Evolutionary conservation across 2,888 invertebrate genomes (phyloP), one percentile per base, ranked within the genome.

Genomic region (Ectemnius lituratus): DNA sequence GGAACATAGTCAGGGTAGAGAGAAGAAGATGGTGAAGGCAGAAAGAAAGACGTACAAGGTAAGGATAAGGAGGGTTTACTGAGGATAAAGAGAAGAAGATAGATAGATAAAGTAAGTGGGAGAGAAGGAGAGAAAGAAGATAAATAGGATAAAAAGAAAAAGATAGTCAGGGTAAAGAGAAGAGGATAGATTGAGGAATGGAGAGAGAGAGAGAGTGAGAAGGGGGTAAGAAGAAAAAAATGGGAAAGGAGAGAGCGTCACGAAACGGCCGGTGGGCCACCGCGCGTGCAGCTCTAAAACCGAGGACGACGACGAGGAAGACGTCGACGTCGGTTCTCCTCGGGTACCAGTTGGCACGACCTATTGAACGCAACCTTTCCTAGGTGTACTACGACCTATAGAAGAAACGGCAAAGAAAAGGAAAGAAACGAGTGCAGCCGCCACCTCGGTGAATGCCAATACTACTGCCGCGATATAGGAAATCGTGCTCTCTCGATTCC

Each of bases 321-420:
- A 66, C 72, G 68, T 76, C 62, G 63, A 62, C 62, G 66, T 62
- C 68, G 70, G 58, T 73, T 61, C 69, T 62, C 23, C 62, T 62
- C 67, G 79, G 82, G 78, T 81, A 81, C 80, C 79, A 74, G 81
- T 81, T 81, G 80, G 80, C 78, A 81, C 80, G 79, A 81, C 79
- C 82, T 81, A 81, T 81, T 76, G 79, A 81, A 78, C 76, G 79
- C 78, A 76, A 78, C 81, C 82, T 78, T 81, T 71, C 63, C 70
- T 61, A 57, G 79, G 67, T 37, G 52, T 14, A 16, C 52, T 76
- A 78, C 79, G 75, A 76, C 60, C 69, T 64, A 60, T 73, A 78
- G 68, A 68, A 70, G 57, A 18, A 8, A 52, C 57, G 62, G 4
- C 57, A 49, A 47, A 37, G 62, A 72, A 64, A 70, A 66, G 59